Percentiles rank a stretch among this genome's conserved stretches.
Conservation (phyloP, 2,888 invertebrate genomes). For the Aphidoletes aphidimyza region DNA sequence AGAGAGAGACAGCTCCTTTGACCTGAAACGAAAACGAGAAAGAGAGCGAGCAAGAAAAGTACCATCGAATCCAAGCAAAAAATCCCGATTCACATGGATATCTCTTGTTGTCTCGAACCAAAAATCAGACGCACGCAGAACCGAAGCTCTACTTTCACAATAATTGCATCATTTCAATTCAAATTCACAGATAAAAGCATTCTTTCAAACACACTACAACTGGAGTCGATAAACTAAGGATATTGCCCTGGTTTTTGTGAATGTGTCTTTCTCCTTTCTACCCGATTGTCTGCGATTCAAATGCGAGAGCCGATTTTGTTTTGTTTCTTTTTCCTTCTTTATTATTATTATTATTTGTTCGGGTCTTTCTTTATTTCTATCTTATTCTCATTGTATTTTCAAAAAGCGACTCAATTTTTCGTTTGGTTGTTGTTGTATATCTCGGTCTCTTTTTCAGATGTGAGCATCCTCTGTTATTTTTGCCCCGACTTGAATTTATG, state of each 20-base stretch:
- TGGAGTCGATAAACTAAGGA: conserved; percentile 27
- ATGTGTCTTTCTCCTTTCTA: neutral
- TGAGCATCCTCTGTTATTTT: conserved; percentile 32
- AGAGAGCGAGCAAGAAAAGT: too few species aligned
- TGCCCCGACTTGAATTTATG: conserved; percentile 22
- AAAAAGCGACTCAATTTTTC: neutral
- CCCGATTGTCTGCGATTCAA: neutral
- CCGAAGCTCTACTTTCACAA: neutral
- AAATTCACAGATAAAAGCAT: neutral
- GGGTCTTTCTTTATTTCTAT: neutral
- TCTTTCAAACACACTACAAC: neutral
- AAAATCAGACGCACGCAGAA: too few species aligned
- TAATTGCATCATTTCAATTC: conserved; percentile 5
- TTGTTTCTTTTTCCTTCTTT: neutral
- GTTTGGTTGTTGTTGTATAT: neutral
- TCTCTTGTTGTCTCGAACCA: too few species aligned
- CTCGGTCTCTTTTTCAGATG: neutral
- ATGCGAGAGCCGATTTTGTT: neutral
- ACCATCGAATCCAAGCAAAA: too few species aligned
- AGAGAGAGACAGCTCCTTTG: too few species aligned
- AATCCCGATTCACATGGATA: too few species aligned
- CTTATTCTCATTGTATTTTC: neutral
- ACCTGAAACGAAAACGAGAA: too few species aligned
- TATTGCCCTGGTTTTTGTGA: conserved; percentile 33
- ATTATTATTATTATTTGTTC: neutral